Evolutionary conservation across 2,797 vertebrate species (phyloP), one percentile per base, ranked within the genome.

Genomic region (Merluccius polli): DNA sequence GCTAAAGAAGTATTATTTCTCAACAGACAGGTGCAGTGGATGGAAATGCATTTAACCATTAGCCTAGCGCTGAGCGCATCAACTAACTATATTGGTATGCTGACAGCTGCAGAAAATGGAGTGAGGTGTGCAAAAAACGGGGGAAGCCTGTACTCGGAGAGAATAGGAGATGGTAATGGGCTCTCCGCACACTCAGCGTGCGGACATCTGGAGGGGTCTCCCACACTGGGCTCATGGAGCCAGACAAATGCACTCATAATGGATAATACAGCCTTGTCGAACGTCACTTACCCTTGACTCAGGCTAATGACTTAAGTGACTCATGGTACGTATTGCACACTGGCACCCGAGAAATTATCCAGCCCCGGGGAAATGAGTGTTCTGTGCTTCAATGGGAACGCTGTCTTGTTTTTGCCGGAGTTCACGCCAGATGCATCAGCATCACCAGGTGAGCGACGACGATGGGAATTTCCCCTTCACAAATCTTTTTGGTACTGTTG

Each of bases 21-120:
- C 77, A 71, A 75, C 74, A 63, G 73, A 74, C 81, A 74, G 72
- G 72, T 81, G 84, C 84, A 79, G 76, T 84, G 69, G 80, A 81
- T 81, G 83, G 83, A 88, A 88, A 86, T 85, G 79, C 79, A 83
- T 83, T 90, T 85, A 71, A 85, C 86, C 84, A 79, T 87, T 83
- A 88, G 86, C 82, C 84, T 33, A 67, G 76, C 85, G 79, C 87
- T 91, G 85, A 88, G 87, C 82, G 35, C 86, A 85, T 92, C 87
- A 88, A 79, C 87, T 83, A 90, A 89, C 85, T 9, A 1, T 6
- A 52, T 52, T 90, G 88, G 84, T 85, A 86, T 91, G 92, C 87
- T 90, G 92, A 92, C 85, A 86, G 86, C 88, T 85, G 92, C 92
- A 89, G 90, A 92, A 94, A 93, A 93, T 93, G 90, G 90, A 91